Conservation (phyloP, 92 coral and sea anemone species). For the Anthopleura xanthogrammica region DNA sequence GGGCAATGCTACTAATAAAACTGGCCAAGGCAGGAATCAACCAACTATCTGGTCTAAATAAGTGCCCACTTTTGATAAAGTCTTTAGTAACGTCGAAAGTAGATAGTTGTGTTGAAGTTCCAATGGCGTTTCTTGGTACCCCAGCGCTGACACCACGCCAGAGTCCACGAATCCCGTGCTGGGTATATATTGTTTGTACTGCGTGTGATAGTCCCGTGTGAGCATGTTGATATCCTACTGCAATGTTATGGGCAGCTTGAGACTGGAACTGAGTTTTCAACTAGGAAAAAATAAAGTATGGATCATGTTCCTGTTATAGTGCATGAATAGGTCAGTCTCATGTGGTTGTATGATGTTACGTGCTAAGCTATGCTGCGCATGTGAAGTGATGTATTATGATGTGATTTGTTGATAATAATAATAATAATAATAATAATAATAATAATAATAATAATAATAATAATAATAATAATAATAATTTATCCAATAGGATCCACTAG, state of each 20-base stretch:
- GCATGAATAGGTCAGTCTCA: too few relatives aligned
- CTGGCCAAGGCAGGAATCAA: slow-evolving; percentile 70
- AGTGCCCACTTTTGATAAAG: slow-evolving; percentile 32
- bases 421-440: too few relatives aligned
- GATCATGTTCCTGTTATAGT: too few relatives aligned
- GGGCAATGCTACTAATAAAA: slow-evolving; percentile 80
- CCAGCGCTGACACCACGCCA: slow-evolving; percentile 90
- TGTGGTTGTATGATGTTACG: too few relatives aligned
- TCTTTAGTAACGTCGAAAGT: slow-evolving; percentile 76
- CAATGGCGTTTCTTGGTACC: slow-evolving; percentile 63
- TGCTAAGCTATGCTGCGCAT: too few relatives aligned
- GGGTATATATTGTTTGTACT: slow-evolving; percentile 43
- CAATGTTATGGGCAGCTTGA: slow-evolving; percentile 70
- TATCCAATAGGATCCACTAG: too few relatives aligned
- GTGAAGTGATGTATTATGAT: too few relatives aligned
- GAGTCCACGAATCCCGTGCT: slow-evolving; percentile 72
- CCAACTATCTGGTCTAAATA: slow-evolving; percentile 66
- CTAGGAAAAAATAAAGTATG: slow-evolving; percentile 28
- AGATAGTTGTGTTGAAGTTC: slow-evolving; percentile 84
- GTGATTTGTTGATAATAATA: too few relatives aligned
- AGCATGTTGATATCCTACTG: slow-evolving; percentile 84
- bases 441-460: too few relatives aligned
- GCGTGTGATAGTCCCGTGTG: slow-evolving; percentile 73
- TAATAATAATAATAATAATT: too few relatives aligned
- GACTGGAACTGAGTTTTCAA: slow-evolving; percentile 91